Evolutionary conservation across 2,888 invertebrate species (phyloP), one percentile per base, ranked within the genome.

Genomic region (Pimpla rufipes): DNA sequence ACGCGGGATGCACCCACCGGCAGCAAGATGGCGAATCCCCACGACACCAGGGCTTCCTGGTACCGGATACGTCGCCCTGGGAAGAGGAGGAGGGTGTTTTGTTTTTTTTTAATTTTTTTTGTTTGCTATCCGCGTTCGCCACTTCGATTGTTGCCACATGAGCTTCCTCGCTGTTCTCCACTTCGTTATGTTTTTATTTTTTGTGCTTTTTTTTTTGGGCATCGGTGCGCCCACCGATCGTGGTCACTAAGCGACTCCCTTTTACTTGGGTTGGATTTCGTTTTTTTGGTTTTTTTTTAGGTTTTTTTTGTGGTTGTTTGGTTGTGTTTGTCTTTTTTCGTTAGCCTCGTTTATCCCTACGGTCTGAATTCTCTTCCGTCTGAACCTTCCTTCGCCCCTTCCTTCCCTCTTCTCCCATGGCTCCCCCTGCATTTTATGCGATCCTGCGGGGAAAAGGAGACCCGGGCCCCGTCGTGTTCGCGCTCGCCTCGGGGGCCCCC

Each of bases 1-100:
- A 83, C 86, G 88, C 87, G 87, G 89, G 89, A 89, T 85, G 85
- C 87, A 85, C 83, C 73, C 83, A 71, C 68, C 84, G 78, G 79
- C 70, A 84, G 87, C 89, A 92, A 91, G 90, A 92, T 92, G 91
- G 91, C 91, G 91, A 87, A 83, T 78, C 55, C 71, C n/a, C n/a
- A 84, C 70, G 81, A 70, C 42, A 52, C 79, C 29, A 18, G 40
- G 79, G n/a, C 35, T 62, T 50, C 74, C 70, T 79, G 57, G n/a
- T 47, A 52, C 55, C 50, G 64, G 40, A 79, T 76, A 47, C 68
- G 45, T 29, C 59, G 37, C 66, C 11, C 64, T n/a, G n/a, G n/a
- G n/a, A n/a, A n/a, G n/a, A n/a, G n/a, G n/a, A n/a, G 57, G 8
- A 79, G 57, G 37, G 45, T 50, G 29, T 11, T 45, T 23, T 37